A percentile compares a stretch with the other conserved stretches of the same genome.
Evolutionary conservation across 1,140 invertebrate genomes (phyloP).

Genomic region (Eumaeus atala): DNA sequence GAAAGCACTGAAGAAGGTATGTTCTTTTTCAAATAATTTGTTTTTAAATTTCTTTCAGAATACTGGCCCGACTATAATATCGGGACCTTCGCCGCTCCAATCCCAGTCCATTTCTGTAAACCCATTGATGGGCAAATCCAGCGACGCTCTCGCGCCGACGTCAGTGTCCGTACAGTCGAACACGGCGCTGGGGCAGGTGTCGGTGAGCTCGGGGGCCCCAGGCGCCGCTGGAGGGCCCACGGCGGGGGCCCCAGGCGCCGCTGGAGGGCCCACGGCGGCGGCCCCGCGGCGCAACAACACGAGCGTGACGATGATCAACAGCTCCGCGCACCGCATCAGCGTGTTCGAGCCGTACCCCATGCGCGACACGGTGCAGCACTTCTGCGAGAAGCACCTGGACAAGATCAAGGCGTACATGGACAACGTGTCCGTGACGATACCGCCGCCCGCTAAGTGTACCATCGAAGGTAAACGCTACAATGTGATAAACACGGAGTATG

Average conservation of each 20-base stretch:
- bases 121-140: slow-evolving; percentile 57
- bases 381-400: slow-evolving; percentile 94
- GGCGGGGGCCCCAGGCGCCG: slow-evolving; percentile 71
- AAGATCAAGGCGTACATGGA: slow-evolving; percentile 94
- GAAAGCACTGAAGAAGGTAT: no score
- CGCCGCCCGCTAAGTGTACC: slow-evolving; percentile 92
- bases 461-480: slow-evolving; percentile 83
- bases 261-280: slow-evolving; percentile 78
- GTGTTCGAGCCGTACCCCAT: slow-evolving; percentile 91
- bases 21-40: neutral
- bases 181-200: slow-evolving; percentile 58
- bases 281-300: slow-evolving; percentile 80
- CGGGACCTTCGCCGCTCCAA: slow-evolving; percentile 42
- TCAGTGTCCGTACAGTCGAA: slow-evolving; percentile 62
- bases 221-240: slow-evolving; percentile 78
- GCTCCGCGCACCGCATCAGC: slow-evolving; percentile 83
- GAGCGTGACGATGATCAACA: slow-evolving; percentile 81
- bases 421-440: slow-evolving; percentile 86
- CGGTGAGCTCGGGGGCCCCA: slow-evolving; percentile 50
- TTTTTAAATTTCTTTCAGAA: slow-evolving; percentile 30
- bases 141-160: slow-evolving; percentile 48
- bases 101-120: slow-evolving; percentile 63
- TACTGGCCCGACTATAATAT: slow-evolving; percentile 35
- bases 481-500: neutral
- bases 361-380: slow-evolving; percentile 93